phyloP scores from a whole-genome alignment of 2,888 invertebrate species.

The Acleris cristana region DNA sequence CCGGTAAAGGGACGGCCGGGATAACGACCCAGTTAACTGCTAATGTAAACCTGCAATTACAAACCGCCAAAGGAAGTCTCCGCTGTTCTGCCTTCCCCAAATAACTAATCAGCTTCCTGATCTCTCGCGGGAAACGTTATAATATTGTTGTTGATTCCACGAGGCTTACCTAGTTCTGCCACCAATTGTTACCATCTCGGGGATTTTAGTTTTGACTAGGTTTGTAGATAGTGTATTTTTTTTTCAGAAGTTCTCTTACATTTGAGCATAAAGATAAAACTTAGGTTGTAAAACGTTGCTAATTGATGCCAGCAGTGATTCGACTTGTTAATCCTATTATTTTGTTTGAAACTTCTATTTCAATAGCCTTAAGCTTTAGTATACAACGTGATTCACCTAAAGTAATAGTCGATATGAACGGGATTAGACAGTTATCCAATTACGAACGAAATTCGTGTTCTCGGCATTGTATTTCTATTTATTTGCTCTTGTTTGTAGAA shows the following conservation, averaged over 20 bases:
- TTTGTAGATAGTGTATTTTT: too few relatives aligned
- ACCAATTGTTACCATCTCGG: too few relatives aligned
- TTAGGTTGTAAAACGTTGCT: not conserved
- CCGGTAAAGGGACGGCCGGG: not conserved
- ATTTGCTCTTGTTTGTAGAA: too few relatives aligned
- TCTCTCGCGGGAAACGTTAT: slow-evolving; percentile 14
- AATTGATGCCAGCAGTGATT: slow-evolving; percentile 1
- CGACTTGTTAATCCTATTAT: slow-evolving; percentile 45
- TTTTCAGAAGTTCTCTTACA: too few relatives aligned
- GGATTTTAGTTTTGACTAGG: too few relatives aligned
- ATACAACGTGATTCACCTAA: slow-evolving; percentile 30
- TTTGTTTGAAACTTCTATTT: slow-evolving; percentile 43
- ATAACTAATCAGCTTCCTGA: slow-evolving; percentile 19
- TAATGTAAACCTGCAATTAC: slow-evolving; percentile 16
- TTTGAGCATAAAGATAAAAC: too few relatives aligned
- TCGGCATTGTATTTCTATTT: too few relatives aligned
- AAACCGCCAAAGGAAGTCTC: slow-evolving; percentile 10
- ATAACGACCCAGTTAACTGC: slow-evolving; percentile 9
- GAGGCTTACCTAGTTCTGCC: too few relatives aligned
- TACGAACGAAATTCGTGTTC: not conserved
- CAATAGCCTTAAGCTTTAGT: slow-evolving; percentile 38
- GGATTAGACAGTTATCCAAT: slow-evolving; percentile 32
- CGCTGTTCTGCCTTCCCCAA: slow-evolving; percentile 1
- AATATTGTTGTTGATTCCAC: slow-evolving; percentile 5
- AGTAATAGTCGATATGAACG: slow-evolving; percentile 6